Evolutionary conservation across 2,888 invertebrate species (phyloP), one percentile per base, ranked within the genome.

Genomic region (Diplolepis rosae): DNA sequence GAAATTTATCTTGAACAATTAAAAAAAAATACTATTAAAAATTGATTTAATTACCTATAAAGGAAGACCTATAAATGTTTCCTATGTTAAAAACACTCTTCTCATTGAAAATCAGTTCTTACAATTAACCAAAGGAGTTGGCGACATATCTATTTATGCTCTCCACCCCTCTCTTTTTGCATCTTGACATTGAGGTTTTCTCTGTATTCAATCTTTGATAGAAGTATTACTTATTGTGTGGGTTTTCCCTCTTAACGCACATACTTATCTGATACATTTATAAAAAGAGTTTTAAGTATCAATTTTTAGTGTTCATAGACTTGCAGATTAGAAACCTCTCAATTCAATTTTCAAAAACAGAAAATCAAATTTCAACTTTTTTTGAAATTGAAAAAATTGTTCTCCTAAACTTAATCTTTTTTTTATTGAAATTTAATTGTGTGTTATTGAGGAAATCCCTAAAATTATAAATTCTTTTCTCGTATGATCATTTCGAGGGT

Each of bases 71-170:
- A 61, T n/a, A 39, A 24, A 39, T 61, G 15, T 9, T 61, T n/a
- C 13, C 27, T 27, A 39, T 6, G 9, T 18, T 54, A 7, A 54
- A 30, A 24, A 61, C 27, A 61, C 61, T 77, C 74, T 67, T 75
- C 68, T 74, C 78, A 68, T 66, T 66, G 45, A 76, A 76, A 77
- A 76, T 70, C 74, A 73, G 71, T 70, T 72, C 66, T 54, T 68
- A 73, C 72, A 75, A 80, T 74, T 79, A 78, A 72, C 75, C 67
- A 66, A 54, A 66, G 32, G 27, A 61, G 68, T 69, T 69, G 66
- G 24, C 66, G 56, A 69, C 70, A 73, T 74, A 75, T 77, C 69
- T 68, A 74, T 76, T 80, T 82, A 82, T 79, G 74, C 73, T 75
- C 67, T 68, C 50, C 71, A 30, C 68, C 77, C 79, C 80, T 77